phyloP scores from a whole-genome alignment of 1,140 invertebrate genomes.

The Drosophila pseudoananassae region DNA sequence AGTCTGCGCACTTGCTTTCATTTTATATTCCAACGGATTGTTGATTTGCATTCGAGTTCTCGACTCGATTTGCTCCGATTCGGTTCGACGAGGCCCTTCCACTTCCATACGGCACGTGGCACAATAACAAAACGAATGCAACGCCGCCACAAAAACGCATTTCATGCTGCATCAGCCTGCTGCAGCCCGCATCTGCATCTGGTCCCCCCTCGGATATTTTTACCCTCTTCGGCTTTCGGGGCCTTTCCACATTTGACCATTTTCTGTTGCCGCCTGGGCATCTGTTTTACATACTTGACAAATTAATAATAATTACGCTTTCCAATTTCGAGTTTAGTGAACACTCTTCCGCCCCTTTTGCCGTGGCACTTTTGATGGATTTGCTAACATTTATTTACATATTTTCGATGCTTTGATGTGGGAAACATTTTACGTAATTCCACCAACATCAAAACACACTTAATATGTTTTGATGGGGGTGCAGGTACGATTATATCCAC shows the following conservation, averaged over 20 bases:
- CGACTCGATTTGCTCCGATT: constrained; percentile 27
- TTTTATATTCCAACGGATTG: constrained; percentile 62
- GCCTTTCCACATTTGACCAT: constrained; percentile 16
- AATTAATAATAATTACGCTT: constrained; percentile 79
- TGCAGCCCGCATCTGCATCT: constrained; percentile 60
- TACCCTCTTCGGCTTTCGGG: background rate
- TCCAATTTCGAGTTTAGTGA: constrained; percentile 32
- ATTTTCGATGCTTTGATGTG: constrained; percentile 23
- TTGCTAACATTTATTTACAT: constrained; percentile 38
- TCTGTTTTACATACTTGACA: constrained; percentile 82
- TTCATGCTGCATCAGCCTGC: constrained; percentile 16
- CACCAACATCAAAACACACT: constrained; percentile 8
- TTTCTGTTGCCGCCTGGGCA: constrained; percentile 49
- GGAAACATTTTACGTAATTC: constrained; percentile 20
- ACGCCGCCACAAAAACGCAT: constrained; percentile 12
- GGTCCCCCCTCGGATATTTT: background rate
- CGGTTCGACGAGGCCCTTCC: constrained; percentile 31
- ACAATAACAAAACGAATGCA: constrained; percentile 19
- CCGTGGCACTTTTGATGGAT: constrained; percentile 66
- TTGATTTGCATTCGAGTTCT: constrained; percentile 67
- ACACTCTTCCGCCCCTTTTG: constrained; percentile 7
- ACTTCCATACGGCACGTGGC: constrained; percentile 53
- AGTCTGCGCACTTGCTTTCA: constrained; percentile 65
- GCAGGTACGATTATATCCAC: background rate
- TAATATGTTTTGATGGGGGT: background rate